phyloP scores from a whole-genome alignment of 2,113 vertebrate genomes.

The Bambusicola thoracicus region DNA sequence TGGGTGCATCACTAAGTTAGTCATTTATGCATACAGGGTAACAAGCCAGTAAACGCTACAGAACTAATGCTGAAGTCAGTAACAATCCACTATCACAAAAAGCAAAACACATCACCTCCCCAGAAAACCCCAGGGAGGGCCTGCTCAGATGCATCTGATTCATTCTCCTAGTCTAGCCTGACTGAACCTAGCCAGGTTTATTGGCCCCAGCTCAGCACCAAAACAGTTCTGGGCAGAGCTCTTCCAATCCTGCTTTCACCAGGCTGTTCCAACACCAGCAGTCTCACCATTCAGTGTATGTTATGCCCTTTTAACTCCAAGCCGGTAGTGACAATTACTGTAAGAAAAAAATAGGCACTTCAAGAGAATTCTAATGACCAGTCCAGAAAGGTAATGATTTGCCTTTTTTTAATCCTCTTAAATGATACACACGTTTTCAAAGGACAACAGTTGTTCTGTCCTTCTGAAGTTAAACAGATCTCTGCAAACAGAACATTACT shows the following conservation, averaged over 20 bases:
- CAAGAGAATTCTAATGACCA: background rate
- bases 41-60: background rate
- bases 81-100: background rate
- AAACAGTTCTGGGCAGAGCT: background rate
- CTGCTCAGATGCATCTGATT: background rate
- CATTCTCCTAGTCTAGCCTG: background rate
- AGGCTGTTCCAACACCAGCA: background rate
- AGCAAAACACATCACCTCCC: background rate
- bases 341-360: background rate
- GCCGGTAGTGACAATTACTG: background rate
- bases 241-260: fast-evolving
- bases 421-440: background rate
- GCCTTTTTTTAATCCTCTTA: background rate
- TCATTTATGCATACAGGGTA: background rate
- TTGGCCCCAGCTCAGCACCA: background rate
- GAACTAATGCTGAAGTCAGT: background rate
- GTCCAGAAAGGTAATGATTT: background rate
- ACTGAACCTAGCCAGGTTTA: background rate
- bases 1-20: background rate
- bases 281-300: fast-evolving
- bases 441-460: background rate
- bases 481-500: background rate
- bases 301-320: background rate
- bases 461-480: background rate
- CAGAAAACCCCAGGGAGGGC: background rate